These are phyloP conservation scores for Drosophila fungiperda DNA, from an alignment of 2,888 invertebrate species.

Conservation along the genomic window DNA sequence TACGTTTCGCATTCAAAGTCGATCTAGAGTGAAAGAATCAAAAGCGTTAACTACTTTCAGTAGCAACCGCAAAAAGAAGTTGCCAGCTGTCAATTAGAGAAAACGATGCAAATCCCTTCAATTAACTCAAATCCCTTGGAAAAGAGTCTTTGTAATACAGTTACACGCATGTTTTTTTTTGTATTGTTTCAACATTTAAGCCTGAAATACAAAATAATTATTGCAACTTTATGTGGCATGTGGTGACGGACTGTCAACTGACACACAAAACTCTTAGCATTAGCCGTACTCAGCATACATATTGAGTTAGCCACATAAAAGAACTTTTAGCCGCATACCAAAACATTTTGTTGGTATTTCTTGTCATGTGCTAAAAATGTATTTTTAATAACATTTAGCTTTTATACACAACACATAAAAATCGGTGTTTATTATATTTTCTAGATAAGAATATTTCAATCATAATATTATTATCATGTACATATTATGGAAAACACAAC, in stretches of 20 bases:
- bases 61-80: constrained; percentile 11
- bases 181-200: constrained; percentile 22
- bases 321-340: constrained; percentile 26
- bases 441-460: constrained; percentile 49
- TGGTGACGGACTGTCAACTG: constrained; percentile 18
- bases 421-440: constrained; percentile 57
- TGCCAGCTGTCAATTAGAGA: constrained; percentile 38
- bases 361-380: constrained; percentile 6
- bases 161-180: constrained; percentile 2
- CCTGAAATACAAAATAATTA: constrained; percentile 36
- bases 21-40: constrained; percentile 24
- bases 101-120: constrained; percentile 25
- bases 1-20: constrained; percentile 46
- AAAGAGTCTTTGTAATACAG: constrained; percentile 3
- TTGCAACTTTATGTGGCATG: constrained; percentile 5
- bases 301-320: constrained; percentile 1
- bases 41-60: constrained; percentile 4
- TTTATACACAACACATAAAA: constrained; percentile 11
- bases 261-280: constrained; percentile 15
- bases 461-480: constrained; percentile 42
- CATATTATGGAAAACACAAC: background rate
- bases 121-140: constrained; percentile 37
- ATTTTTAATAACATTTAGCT: constrained; percentile 31
- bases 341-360: constrained; percentile 8
- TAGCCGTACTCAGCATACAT: background rate